phyloP scores from a whole-genome alignment of 2,113 vertebrate genomes.

The Indicator indicator region DNA sequence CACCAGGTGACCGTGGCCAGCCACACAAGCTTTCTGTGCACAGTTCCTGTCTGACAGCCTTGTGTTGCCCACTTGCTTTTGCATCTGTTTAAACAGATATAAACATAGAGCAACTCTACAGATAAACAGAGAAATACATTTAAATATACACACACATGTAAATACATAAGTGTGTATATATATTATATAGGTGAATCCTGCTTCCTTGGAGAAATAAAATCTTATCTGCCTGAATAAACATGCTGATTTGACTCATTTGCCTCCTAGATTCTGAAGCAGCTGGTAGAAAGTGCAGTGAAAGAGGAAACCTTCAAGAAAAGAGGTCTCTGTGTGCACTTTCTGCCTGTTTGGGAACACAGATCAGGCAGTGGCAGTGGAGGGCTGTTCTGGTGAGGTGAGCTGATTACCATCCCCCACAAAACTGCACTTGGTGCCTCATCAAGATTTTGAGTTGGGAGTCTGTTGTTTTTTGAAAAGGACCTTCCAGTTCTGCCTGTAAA shows the following conservation, averaged over 20 bases:
- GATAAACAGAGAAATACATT: neutral
- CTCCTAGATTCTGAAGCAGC: neutral
- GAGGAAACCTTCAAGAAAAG: neutral
- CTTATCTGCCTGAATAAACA: neutral
- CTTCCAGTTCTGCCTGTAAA: neutral
- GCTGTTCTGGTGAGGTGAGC: neutral
- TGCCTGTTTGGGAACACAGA: neutral
- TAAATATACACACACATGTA: accelerated
- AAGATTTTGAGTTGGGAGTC: neutral
- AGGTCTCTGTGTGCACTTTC: neutral
- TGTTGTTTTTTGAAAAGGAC: neutral
- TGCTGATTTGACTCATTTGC: neutral
- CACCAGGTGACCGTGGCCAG: constrained; percentile 10
- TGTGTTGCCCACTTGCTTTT: neutral
- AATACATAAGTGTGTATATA: too few species aligned
- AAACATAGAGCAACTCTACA: neutral
- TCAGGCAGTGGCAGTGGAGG: neutral
- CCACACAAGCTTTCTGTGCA: neutral
- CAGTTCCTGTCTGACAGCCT: neutral
- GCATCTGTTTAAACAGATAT: too few species aligned
- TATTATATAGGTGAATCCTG: neutral
- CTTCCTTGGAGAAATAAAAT: neutral
- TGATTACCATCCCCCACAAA: neutral
- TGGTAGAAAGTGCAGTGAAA: neutral
- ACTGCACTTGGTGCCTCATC: neutral